These are phyloP conservation scores for Ctenodactylus gundi DNA, from an alignment of 2,113 vertebrate species.

Conservation along the genomic window DNA sequence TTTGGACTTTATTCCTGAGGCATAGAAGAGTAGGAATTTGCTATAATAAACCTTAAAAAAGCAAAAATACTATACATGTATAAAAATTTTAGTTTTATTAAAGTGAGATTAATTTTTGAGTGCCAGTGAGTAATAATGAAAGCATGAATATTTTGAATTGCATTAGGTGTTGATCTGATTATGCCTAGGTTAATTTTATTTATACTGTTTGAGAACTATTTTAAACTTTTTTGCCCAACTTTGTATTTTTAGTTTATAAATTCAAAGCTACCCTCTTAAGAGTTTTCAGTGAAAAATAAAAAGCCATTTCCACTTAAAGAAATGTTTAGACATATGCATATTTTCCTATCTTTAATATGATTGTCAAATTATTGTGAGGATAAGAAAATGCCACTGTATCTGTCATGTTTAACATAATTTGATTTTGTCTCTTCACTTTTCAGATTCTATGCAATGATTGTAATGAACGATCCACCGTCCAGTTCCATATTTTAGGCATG, in stretches of 20 bases:
- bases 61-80: background rate
- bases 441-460: slow-evolving; percentile 98
- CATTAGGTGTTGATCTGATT: background rate
- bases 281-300: slow-evolving; percentile 30
- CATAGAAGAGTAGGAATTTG: background rate
- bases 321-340: background rate
- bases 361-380: slow-evolving; percentile 21
- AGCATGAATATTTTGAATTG: slow-evolving; percentile 42
- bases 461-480: slow-evolving; percentile 88
- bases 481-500: slow-evolving; percentile 95
- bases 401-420: background rate
- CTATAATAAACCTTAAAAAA: slow-evolving; percentile 21
- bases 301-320: slow-evolving; percentile 5
- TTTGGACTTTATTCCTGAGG: slow-evolving; percentile 22
- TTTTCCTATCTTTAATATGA: background rate
- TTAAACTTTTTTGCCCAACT: slow-evolving; percentile 31
- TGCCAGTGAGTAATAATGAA: slow-evolving; percentile 40
- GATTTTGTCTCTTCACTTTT: background rate
- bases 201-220: slow-evolving; percentile 15
- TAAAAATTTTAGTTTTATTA: slow-evolving; percentile 30
- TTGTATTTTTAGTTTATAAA: slow-evolving; percentile 46
- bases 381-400: background rate
- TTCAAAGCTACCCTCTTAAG: slow-evolving; percentile 31
- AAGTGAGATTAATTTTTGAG: slow-evolving; percentile 22
- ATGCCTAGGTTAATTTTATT: slow-evolving; percentile 28